These are phyloP conservation scores for Eurytoma adleriae DNA, from an alignment of 2,888 invertebrate species.

Conservation along the genomic window DNA sequence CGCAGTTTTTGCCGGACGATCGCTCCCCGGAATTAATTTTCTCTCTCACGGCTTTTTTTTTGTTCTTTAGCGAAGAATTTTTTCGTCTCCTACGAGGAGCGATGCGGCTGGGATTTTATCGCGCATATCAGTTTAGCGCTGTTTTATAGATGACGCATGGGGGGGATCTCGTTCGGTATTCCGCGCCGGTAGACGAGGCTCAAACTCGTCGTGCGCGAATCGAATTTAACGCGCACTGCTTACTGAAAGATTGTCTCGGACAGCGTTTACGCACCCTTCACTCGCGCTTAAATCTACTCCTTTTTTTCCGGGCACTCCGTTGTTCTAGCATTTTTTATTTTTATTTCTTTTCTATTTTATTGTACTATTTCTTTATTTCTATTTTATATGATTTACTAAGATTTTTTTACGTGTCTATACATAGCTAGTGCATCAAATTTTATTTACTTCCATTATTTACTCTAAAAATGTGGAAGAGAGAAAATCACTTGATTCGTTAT, in stretches of 20 bases:
- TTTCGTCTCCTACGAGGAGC: too few relatives aligned
- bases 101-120: constrained; percentile 36
- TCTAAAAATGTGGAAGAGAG: too few relatives aligned
- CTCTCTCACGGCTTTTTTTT: neutral
- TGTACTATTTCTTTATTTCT: neutral
- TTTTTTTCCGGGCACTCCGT: neutral
- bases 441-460: too few relatives aligned
- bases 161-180: constrained; percentile 66
- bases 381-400: too few relatives aligned
- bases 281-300: constrained; percentile 4
- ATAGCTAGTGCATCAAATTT: too few relatives aligned
- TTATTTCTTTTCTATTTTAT: neutral
- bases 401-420: too few relatives aligned
- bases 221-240: constrained; percentile 66
- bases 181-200: constrained; percentile 59
- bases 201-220: constrained; percentile 59
- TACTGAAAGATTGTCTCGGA: constrained; percentile 37
- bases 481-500: too few relatives aligned
- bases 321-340: neutral
- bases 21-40: too few relatives aligned
- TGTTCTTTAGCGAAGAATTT: too few relatives aligned
- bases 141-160: constrained; percentile 60
- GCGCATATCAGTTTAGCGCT: constrained; percentile 47
- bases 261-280: constrained; percentile 13
- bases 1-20: too few relatives aligned